phyloP scores from a whole-genome alignment of 2,113 vertebrate genomes.

The Paracanthobrama guichenoti region DNA sequence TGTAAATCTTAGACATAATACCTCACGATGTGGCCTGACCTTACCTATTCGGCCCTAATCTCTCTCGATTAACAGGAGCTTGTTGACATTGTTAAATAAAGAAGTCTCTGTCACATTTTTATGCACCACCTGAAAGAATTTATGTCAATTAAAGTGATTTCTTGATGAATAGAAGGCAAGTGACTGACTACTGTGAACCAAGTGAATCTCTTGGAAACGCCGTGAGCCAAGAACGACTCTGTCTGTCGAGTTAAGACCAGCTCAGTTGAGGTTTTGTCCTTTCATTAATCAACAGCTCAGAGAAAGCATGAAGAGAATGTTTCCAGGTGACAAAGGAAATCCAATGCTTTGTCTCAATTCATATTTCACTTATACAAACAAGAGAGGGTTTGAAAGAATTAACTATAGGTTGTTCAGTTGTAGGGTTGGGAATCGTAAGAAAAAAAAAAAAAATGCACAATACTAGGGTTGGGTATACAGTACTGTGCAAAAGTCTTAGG shows the following conservation, averaged over 20 bases:
- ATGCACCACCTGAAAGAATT: background rate
- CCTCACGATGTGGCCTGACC: background rate
- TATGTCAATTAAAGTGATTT: background rate
- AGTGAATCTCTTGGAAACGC: background rate
- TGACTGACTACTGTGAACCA: constrained; percentile 10
- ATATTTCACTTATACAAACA: background rate
- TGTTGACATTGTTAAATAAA: background rate
- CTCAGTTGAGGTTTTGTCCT: constrained; percentile 24
- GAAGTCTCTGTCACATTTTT: background rate
- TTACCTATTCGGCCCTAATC: background rate
- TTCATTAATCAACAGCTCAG: constrained; percentile 22
- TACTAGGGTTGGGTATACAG: too few relatives aligned
- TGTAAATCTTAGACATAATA: constrained; percentile 37
- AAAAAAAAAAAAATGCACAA: too few relatives aligned
- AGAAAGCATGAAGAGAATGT: constrained; percentile 33
- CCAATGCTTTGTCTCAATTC: background rate
- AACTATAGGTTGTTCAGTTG: background rate
- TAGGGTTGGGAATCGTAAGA: too few relatives aligned
- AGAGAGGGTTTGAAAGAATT: background rate
- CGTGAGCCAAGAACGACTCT: background rate
- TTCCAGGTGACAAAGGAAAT: constrained; percentile 34
- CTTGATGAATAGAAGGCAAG: background rate
- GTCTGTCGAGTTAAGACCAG: constrained; percentile 11
- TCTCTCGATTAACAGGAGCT: background rate
- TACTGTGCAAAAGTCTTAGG: too few relatives aligned